Conservation (phyloP, 2,888 invertebrate genomes). For the Acanthosepion esculentum region DNA sequence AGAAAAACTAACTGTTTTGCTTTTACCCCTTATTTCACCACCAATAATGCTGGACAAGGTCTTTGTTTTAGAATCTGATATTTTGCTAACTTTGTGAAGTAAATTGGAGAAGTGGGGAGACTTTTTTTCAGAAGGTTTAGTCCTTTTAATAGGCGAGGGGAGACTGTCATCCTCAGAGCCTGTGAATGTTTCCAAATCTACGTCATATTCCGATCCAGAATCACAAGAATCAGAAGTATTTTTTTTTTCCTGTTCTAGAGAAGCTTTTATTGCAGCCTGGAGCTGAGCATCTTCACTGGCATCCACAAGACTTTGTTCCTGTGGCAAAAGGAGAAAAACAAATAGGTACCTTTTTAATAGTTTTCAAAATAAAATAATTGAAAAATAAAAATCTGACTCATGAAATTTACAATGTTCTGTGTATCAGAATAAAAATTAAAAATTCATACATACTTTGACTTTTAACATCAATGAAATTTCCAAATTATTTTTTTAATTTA, state of each 20-base stretch:
- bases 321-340: constrained; percentile 40
- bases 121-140: constrained; percentile 50
- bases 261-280: constrained; percentile 76
- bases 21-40: neutral
- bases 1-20: neutral
- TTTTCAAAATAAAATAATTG: too few relatives aligned
- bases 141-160: constrained; percentile 53
- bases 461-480: too few relatives aligned
- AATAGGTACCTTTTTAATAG: too few relatives aligned
- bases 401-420: too few relatives aligned
- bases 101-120: neutral
- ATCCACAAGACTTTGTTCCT: constrained; percentile 73
- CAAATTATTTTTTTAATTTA: too few relatives aligned
- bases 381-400: too few relatives aligned
- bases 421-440: neutral
- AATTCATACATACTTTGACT: too few relatives aligned
- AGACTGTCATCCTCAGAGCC: constrained; percentile 69
- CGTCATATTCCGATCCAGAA: constrained; percentile 62
- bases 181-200: constrained; percentile 75
- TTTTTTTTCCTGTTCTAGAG: constrained; percentile 64
- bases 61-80: neutral
- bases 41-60: neutral
- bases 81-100: constrained; percentile 10
- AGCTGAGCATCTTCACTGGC: constrained; percentile 76
- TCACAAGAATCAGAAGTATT: constrained; percentile 52